phyloP scores from a whole-genome alignment of 2,113 vertebrate species.

The Eulemur rufifrons region DNA sequence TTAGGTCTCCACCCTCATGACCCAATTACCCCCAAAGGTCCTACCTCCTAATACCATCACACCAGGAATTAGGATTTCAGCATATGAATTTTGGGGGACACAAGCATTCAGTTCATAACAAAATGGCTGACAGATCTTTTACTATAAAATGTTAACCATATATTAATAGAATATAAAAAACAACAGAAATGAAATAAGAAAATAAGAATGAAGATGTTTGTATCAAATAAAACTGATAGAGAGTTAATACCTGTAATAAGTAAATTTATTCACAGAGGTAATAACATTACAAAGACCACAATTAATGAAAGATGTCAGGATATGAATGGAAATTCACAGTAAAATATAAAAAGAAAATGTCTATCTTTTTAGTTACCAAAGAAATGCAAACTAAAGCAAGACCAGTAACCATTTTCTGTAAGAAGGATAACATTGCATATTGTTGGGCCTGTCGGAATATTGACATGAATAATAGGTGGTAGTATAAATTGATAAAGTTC shows the following conservation, averaged over 20 bases:
- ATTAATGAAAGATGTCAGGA: neutral
- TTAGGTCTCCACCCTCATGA: neutral
- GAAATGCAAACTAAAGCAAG: neutral
- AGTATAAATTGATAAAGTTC: fast-evolving
- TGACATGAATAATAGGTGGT: neutral
- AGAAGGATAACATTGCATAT: neutral
- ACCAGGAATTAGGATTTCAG: neutral
- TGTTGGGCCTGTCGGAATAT: neutral
- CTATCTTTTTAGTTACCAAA: neutral
- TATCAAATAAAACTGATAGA: neutral
- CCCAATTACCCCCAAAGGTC: neutral
- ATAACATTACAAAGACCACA: neutral
- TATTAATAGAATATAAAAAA: neutral
- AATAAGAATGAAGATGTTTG: neutral
- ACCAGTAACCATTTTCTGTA: neutral
- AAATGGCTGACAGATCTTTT: neutral
- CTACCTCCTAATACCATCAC: neutral
- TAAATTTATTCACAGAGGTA: neutral
- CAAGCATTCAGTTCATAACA: neutral
- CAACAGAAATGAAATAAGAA: neutral
- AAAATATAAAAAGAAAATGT: neutral
- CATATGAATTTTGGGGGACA: neutral
- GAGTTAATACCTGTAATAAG: neutral
- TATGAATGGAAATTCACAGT: neutral
- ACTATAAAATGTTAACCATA: neutral